A percentile compares a stretch with the other conserved stretches of the same genome.
Evolutionary conservation across 2,888 invertebrate genomes (phyloP).

Genomic region (Drosophila ustulata): DNA sequence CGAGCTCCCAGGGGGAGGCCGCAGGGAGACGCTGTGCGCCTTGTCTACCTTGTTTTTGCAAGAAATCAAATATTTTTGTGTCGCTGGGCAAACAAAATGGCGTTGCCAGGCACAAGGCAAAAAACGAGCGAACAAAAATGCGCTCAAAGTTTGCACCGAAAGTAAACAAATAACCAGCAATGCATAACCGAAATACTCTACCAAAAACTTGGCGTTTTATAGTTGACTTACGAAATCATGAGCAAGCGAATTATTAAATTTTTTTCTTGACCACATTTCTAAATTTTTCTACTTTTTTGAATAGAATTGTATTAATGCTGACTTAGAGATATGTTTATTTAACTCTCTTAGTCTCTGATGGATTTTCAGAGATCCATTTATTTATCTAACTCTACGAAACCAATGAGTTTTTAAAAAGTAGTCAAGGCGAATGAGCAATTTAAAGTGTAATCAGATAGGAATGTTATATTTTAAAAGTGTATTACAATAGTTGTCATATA

Average conservation of each 20-base stretch:
- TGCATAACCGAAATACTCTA: slow-evolving; percentile 20
- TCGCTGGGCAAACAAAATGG: slow-evolving; percentile 78
- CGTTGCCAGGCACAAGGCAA: slow-evolving; percentile 62
- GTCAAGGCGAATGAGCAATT: too few relatives aligned
- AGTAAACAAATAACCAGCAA: slow-evolving; percentile 41
- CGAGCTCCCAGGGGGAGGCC: slow-evolving; percentile 42
- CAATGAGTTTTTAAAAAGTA: too few relatives aligned
- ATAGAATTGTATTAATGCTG: too few relatives aligned
- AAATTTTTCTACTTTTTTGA: too few relatives aligned
- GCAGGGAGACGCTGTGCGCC: slow-evolving; percentile 19
- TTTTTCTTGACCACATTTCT: too few relatives aligned
- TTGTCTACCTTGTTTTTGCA: slow-evolving; percentile 70
- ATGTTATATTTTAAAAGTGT: too few relatives aligned
- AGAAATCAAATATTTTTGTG: slow-evolving; percentile 80
- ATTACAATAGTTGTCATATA: too few relatives aligned
- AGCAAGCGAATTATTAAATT: not conserved
- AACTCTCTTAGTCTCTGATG: too few relatives aligned
- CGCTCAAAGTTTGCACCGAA: slow-evolving; percentile 56
- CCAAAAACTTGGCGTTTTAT: not conserved
- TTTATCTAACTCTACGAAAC: too few relatives aligned
- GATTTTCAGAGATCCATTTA: too few relatives aligned
- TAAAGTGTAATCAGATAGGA: too few relatives aligned
- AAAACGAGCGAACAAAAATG: slow-evolving; percentile 37
- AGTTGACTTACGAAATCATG: not conserved
- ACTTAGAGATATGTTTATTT: too few relatives aligned